Base-by-base conservation (phyloP, 2,797 vertebrate genomes). In the Tokudaia tokunoshimensis region DNA sequence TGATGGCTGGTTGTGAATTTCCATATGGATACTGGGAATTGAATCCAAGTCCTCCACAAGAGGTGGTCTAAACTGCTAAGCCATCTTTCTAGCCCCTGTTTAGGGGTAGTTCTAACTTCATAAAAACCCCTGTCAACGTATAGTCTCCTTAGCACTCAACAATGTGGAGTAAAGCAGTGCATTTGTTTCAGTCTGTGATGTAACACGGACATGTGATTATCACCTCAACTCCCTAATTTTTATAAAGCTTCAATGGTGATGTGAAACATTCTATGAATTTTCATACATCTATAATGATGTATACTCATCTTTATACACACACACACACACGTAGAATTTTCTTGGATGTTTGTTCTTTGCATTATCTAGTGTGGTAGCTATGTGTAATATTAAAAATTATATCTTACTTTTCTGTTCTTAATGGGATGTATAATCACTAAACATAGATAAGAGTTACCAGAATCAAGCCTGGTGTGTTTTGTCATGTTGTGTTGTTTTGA, bases 341-440 rank as follows among this genome's bases (percentile, higher is more conserved):
- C 20, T 41, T 55, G 91, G 74, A 89, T 92, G 61, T 81, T 91
- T n/a, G 63, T 31, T 90, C 19, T 91, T 94, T 94, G 22, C 47
- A 61, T 50, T 11, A 9, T 61, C 70, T 59, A 24, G 1, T 84
- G 34, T 85, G 87, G 78, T 50, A 82, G 80, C 92, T 72, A 74
- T n/a, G 5, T 78, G 12, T 59, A 61, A 41, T 65, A 70, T 65
- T 92, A 85, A 91, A 94, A 94, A 55, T 91, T 13, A 13, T 80
- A 4, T n/a, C 63, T 24, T 92, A 9, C 31, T 76, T 82, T 65
- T 65, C 63, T 65, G 11, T 31, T 65, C 63, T 31, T 31, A 59
- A n/a, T 82, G 55, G 22, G 80, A 41, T 29, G 14, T 82, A 41
- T 82, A 59, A 59, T 6, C 55, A 37, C 22, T 57, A 81, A 81